Base-by-base conservation (phyloP, 2,888 invertebrate species). In the Octodonta nipae region DNA sequence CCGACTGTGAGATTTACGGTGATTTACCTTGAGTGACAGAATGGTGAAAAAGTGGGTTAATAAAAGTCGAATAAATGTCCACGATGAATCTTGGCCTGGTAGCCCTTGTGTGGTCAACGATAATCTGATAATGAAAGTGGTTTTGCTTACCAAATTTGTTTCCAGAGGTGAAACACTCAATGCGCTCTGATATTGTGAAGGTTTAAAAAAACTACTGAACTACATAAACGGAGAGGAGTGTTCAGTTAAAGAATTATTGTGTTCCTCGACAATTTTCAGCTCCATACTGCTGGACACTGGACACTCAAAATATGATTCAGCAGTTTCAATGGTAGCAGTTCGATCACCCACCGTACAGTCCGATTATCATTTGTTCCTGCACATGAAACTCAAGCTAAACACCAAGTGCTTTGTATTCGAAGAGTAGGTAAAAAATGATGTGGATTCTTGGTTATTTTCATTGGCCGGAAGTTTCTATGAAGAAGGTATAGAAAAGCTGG, bases 21-120 rank as follows among this genome's bases (percentile, higher is more conserved):
- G n/a, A 20, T 20, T 20, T n/a, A n/a, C 6, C n/a, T 20, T 20
- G 20, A 20, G n/a, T 20, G 20, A 20, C n/a, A n/a, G 20, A 20
- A 20, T 20, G 20, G 20, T 20, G 20, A 20, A n/a, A 20, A 20
- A 20, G 20, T 20, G 20, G 20, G 20, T 20, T 20, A 20, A 20
- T 20, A n/a, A 20, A 20, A n/a, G 20, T 20, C 20, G 20, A 20
- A n/a, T 20, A 20, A 20, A 20, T 20, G 20, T n/a, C 20, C 20
- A 20, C 20, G 20, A 20, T 20, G 20, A n/a, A n/a, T 7, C 20
- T 20, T n/a, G 6, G 20, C 6, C 6, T 20, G 20, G 20, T 20
- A 6, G 20, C n/a, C n/a, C 6, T n/a, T 20, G 7, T 20, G 20
- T 20, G 6, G 20, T 20, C n/a, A 20, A 20, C 20, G 20, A 20